Percentiles rank a stretch among this genome's conserved stretches.
These are phyloP conservation scores for Pectinophora gossypiella DNA, from an alignment of 1,140 invertebrate species.

Conservation along the genomic window DNA sequence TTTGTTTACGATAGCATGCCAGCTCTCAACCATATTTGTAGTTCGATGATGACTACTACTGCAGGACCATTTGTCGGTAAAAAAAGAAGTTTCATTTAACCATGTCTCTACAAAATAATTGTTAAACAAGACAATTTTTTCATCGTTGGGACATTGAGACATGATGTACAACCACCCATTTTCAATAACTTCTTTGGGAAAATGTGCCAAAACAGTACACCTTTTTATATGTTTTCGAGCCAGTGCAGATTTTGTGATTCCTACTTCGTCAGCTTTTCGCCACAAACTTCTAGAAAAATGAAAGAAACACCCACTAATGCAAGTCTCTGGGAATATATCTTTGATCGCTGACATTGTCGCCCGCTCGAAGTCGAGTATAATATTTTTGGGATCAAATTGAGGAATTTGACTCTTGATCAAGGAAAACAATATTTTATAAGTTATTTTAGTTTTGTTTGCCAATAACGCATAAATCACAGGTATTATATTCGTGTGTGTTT, in stretches of 20 bases:
- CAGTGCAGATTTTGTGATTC: not conserved
- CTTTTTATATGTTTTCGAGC: not conserved
- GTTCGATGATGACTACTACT: not conserved
- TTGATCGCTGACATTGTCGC: not conserved
- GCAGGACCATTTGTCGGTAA: not conserved
- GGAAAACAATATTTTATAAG: not conserved
- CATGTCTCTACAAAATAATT: not conserved
- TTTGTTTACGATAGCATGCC: not conserved
- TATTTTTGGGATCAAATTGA: not conserved
- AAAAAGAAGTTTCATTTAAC: not conserved
- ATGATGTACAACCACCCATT: constrained; percentile 1
- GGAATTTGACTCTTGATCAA: not conserved
- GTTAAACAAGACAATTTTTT: not conserved
- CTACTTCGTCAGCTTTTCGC: not conserved
- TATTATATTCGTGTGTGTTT: not conserved
- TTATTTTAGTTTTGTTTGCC: not conserved
- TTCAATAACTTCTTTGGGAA: not conserved
- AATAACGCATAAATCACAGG: constrained; percentile 4
- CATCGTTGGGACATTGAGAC: not conserved
- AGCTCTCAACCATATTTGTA: not conserved
- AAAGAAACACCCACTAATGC: not conserved
- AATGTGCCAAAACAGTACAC: constrained; percentile 1
- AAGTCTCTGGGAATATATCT: not conserved
- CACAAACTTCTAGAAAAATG: not conserved
- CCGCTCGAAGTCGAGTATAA: constrained; percentile 1